Conservation (phyloP, 2,888 invertebrate species). For the Agrotis clavis region DNA sequence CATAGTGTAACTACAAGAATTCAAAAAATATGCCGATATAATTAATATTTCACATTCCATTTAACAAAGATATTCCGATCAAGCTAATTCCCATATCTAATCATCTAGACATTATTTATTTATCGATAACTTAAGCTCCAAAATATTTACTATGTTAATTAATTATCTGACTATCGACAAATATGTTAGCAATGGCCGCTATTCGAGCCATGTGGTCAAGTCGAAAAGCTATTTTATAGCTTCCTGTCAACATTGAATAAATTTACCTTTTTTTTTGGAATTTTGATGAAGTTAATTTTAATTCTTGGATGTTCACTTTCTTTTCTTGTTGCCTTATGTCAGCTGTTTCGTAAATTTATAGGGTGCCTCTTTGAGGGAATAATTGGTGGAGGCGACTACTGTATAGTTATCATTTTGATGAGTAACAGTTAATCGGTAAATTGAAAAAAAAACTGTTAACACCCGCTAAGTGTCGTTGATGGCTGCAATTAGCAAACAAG, state of each 20-base stretch:
- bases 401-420: constrained; percentile 17
- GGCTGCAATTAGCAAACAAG: background rate
- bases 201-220: constrained; percentile 64
- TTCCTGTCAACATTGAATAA: constrained; percentile 68
- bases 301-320: constrained; percentile 28
- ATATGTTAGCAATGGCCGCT: constrained; percentile 51
- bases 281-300: constrained; percentile 44
- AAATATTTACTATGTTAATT: constrained; percentile 64
- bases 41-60: background rate
- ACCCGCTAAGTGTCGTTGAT: background rate
- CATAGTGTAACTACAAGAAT: background rate
- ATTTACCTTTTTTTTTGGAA: constrained; percentile 55
- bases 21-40: constrained; percentile 13
- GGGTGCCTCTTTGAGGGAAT: background rate
- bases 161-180: constrained; percentile 57
- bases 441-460: background rate
- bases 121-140: constrained; percentile 32
- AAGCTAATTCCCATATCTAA: constrained; percentile 31
- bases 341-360: constrained; percentile 38
- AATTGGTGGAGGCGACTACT: background rate
- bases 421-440: background rate
- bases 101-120: constrained; percentile 44
- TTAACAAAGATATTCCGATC: constrained; percentile 29
- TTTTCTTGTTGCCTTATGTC: constrained; percentile 27
- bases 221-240: constrained; percentile 66